Conservation (phyloP, 1,140 invertebrate species). For the Drosophila athabasca region DNA sequence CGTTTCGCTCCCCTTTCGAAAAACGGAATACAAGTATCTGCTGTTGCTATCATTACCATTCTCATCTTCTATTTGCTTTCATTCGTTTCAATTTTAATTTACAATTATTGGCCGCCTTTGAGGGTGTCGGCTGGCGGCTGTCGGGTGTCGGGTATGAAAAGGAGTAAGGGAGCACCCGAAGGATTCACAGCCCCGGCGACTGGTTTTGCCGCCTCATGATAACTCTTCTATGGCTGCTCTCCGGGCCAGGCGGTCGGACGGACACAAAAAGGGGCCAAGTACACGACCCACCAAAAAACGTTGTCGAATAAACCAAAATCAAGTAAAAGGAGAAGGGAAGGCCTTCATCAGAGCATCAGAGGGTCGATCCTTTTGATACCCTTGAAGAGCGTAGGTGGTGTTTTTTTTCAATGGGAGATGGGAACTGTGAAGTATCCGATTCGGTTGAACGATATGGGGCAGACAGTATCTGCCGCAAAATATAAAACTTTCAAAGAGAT, state of each 20-base stretch:
- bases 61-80: conserved; percentile 25
- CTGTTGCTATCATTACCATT: conserved; percentile 10
- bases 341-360: not conserved
- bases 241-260: conserved; percentile 8
- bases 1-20: conserved; percentile 9
- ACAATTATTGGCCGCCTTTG: conserved; percentile 70
- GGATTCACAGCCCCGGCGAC: conserved; percentile 18
- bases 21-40: not conserved
- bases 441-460: too few species aligned
- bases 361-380: not conserved
- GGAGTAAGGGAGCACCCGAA: conserved; percentile 31
- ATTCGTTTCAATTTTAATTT: conserved; percentile 80
- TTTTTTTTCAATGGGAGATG: too few species aligned
- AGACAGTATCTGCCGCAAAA: too few species aligned
- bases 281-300: conserved; percentile 57
- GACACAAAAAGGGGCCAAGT: conserved; percentile 41
- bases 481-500: too few species aligned
- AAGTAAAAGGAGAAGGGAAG: not conserved
- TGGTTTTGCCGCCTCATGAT: conserved; percentile 28
- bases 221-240: conserved; percentile 39
- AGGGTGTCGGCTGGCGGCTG: conserved; percentile 11
- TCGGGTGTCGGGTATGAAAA: conserved; percentile 13
- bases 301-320: conserved; percentile 4
- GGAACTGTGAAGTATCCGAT: too few species aligned
- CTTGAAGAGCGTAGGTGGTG: not conserved